Conservation (phyloP, 2,888 invertebrate genomes). For the Cybosia mesomella region DNA sequence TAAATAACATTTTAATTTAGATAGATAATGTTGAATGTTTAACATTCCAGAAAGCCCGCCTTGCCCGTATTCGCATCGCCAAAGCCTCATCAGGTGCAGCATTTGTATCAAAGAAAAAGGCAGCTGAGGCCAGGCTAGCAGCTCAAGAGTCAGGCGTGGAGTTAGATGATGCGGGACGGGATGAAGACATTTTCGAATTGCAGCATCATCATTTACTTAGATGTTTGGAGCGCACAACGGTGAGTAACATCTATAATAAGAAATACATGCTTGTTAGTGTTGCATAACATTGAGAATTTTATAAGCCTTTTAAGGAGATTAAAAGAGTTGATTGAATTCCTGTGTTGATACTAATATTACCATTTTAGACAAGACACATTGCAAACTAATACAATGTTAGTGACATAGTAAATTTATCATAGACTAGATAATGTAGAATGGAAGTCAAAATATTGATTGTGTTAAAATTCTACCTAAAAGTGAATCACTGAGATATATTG, state of each 20-base stretch:
- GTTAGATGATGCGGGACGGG: conserved; percentile 94
- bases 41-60: conserved; percentile 97
- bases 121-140: conserved; percentile 97
- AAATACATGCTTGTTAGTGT: background rate
- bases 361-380: background rate
- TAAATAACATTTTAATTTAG: background rate
- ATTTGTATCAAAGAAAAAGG: conserved; percentile 99
- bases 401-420: no score
- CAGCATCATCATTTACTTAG: conserved; percentile 99
- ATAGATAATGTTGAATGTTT: background rate
- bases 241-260: conserved; percentile 48
- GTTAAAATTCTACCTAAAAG: background rate
- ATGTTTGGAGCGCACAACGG: conserved; percentile 99
- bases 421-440: background rate
- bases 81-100: conserved; percentile 99
- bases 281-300: no score
- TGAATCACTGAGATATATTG: background rate
- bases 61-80: conserved; percentile 99
- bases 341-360: background rate
- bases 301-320: background rate
- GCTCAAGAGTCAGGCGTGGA: conserved; percentile 97
- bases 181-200: conserved; percentile 99
- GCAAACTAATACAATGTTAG: background rate
- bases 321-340: background rate
- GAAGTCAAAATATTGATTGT: background rate